Conservation (phyloP, 1,140 invertebrate species). For the Apolygus lucorum region DNA sequence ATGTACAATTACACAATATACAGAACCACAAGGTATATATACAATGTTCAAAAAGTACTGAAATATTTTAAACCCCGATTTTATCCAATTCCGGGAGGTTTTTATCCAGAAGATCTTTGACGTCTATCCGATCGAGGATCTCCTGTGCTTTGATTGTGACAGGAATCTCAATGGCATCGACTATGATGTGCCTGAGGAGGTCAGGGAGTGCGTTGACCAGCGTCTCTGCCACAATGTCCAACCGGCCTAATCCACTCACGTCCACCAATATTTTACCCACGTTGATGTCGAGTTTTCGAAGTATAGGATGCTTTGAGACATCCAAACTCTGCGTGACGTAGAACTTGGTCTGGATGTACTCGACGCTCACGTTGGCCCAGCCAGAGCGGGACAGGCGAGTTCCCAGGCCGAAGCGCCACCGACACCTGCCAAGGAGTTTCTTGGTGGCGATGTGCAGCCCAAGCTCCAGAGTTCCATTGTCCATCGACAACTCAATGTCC, state of each 20-base stretch:
- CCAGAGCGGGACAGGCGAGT: slow-evolving; percentile 43
- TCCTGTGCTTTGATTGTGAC: slow-evolving; percentile 56
- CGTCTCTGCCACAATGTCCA: slow-evolving; percentile 69
- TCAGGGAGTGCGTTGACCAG: slow-evolving; percentile 69
- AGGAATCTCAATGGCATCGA: slow-evolving; percentile 68
- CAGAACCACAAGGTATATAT: too few relatives aligned
- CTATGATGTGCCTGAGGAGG: slow-evolving; percentile 70
- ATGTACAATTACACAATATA: too few relatives aligned
- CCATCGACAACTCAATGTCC: slow-evolving; percentile 60
- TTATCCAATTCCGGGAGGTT: slow-evolving; percentile 42
- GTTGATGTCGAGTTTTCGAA: slow-evolving; percentile 22
- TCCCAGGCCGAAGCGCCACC: slow-evolving; percentile 51
- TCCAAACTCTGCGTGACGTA: slow-evolving; percentile 50
- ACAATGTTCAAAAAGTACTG: too few relatives aligned
- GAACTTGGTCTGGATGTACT: slow-evolving; percentile 49
- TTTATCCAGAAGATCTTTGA: slow-evolving; percentile 58
- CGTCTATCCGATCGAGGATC: slow-evolving; percentile 60
- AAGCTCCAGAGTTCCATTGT: slow-evolving; percentile 46
- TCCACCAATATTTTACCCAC: slow-evolving; percentile 17
- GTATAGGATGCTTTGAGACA: slow-evolving; percentile 18
- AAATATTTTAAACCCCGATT: slow-evolving; percentile 26
- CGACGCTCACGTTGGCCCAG: slow-evolving; percentile 58
- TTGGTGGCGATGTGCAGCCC: slow-evolving; percentile 67
- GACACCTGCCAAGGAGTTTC: slow-evolving; percentile 58
- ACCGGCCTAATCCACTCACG: slow-evolving; percentile 58